These are phyloP conservation scores for Parthenolecanium corni DNA, from an alignment of 2,888 invertebrate genomes.

Conservation along the genomic window DNA sequence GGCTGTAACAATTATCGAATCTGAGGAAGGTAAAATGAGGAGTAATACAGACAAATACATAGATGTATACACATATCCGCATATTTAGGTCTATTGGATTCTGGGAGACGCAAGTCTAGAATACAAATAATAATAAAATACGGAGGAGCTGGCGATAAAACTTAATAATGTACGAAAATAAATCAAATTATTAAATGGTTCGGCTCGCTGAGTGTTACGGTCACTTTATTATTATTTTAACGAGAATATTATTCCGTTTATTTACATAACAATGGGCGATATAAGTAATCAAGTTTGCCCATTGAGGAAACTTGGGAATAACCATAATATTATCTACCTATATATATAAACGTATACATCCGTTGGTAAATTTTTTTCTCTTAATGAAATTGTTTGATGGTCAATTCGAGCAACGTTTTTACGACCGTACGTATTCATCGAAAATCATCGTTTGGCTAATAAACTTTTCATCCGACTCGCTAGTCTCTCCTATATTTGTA, in stretches of 20 bases:
- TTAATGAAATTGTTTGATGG: constrained; percentile 20
- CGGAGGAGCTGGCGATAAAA: background rate
- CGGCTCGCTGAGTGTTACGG: constrained; percentile 20
- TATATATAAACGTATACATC: background rate
- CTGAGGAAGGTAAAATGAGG: too few species aligned
- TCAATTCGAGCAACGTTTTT: background rate
- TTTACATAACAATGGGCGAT: constrained; percentile 27
- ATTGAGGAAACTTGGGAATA: background rate
- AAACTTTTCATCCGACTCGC: constrained; percentile 20
- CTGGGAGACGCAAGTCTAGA: too few species aligned
- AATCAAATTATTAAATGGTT: constrained; percentile 27
- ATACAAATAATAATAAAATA: background rate
- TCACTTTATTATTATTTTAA: constrained; percentile 25
- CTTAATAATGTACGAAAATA: constrained; percentile 17
- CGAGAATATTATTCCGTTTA: constrained; percentile 23
- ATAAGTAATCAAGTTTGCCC: constrained; percentile 9
- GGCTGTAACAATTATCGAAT: too few species aligned
- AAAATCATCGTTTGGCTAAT: constrained; percentile 6
- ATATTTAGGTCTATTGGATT: too few species aligned
- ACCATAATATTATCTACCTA: background rate
- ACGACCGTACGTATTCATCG: background rate
- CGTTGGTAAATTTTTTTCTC: background rate
- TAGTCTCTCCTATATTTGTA: too few species aligned
- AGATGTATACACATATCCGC: too few species aligned
- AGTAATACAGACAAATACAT: too few species aligned